These are phyloP conservation scores for Mus caroli DNA, from an alignment of 2,797 vertebrate species.

Conservation along the genomic window DNA sequence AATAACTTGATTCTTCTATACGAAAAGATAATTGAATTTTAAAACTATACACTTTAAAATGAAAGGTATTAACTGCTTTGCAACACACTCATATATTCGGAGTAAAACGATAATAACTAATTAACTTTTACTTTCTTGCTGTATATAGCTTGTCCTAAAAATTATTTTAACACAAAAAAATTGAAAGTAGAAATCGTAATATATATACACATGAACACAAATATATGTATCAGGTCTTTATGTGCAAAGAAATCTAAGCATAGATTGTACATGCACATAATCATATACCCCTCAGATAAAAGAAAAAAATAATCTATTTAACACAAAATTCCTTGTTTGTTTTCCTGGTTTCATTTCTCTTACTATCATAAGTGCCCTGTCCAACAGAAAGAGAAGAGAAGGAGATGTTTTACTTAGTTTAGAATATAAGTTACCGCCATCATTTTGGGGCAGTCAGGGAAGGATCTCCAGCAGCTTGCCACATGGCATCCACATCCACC, in stretches of 20 bases:
- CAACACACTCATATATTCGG: neutral
- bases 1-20: conserved; percentile 28
- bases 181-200: neutral
- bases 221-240: neutral
- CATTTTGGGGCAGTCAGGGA: neutral
- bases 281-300: neutral
- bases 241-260: neutral
- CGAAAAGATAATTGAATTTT: conserved; percentile 70
- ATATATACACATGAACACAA: neutral
- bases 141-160: neutral
- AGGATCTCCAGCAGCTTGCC: neutral
- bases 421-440: neutral
- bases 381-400: neutral
- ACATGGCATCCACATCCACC: neutral
- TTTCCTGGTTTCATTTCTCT: neutral
- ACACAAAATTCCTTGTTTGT: neutral
- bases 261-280: neutral
- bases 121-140: neutral
- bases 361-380: neutral
- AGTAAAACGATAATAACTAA: neutral
- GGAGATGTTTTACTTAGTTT: neutral
- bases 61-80: conserved; percentile 37
- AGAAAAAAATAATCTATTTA: neutral
- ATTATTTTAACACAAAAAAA: conserved; percentile 21
- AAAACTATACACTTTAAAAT: conserved; percentile 52